Evolutionary conservation across 2,888 invertebrate genomes (phyloP).

Genomic region (Pseudanteris insignis): DNA sequence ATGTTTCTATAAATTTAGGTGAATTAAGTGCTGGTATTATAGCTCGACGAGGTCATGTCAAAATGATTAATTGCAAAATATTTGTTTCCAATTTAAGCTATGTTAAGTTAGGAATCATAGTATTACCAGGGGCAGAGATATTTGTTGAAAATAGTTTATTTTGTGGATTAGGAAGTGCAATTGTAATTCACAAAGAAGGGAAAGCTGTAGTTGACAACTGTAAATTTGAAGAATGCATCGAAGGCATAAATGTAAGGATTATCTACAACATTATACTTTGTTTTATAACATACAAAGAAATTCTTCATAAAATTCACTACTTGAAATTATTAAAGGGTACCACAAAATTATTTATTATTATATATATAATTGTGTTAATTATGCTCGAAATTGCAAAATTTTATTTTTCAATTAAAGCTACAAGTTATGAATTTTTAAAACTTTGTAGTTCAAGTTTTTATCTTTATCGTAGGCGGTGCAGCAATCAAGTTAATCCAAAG

Average conservation of each 20-base stretch:
- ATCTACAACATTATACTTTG: too few relatives aligned
- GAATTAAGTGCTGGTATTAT: conserved; percentile 69
- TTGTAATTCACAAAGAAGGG: conserved; percentile 62
- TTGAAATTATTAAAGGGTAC: too few relatives aligned
- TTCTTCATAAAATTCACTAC: too few relatives aligned
- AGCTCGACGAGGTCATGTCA: conserved; percentile 67
- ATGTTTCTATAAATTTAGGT: conserved; percentile 69
- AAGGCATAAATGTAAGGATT: conserved; percentile 60
- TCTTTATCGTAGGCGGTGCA: too few relatives aligned
- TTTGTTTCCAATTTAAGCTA: conserved; percentile 68
- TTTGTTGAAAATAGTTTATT: conserved; percentile 68
- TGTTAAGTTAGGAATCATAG: conserved; percentile 70
- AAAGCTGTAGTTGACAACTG: conserved; percentile 60
- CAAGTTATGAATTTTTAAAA: too few relatives aligned
- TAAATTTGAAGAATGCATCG: conserved; percentile 60
- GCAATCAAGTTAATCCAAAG: too few relatives aligned
- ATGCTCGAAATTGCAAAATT: too few relatives aligned
- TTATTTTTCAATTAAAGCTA: too few relatives aligned
- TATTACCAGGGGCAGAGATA: conserved; percentile 65
- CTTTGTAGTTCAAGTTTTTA: too few relatives aligned
- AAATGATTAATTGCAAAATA: conserved; percentile 68
- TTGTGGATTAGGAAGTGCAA: conserved; percentile 68
- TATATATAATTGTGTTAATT: too few relatives aligned
- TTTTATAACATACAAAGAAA: too few relatives aligned
- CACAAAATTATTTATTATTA: too few relatives aligned